A percentile compares a stretch with the other conserved stretches of the same genome.
phyloP scores from a whole-genome alignment of 2,888 invertebrate genomes.

The Polydrusus pterygomalis region DNA sequence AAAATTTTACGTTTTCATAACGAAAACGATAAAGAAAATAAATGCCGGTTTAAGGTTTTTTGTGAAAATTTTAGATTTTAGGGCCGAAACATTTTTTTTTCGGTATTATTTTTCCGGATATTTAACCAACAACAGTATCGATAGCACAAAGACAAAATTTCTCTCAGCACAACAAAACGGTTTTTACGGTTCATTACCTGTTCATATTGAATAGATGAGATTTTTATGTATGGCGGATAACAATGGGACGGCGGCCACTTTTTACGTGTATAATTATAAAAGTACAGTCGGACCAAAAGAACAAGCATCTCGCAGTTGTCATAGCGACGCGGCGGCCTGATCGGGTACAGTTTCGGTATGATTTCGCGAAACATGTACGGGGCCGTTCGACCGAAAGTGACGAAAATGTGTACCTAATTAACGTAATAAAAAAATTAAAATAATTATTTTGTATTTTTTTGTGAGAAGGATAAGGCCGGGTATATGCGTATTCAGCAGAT shows the following conservation, averaged over 20 bases:
- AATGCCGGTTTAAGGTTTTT: no score
- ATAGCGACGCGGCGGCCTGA: slow-evolving; percentile 69
- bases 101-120: no score
- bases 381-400: slow-evolving; percentile 38
- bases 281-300: slow-evolving; percentile 71
- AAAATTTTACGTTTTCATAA: no score
- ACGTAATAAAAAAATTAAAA: neutral
- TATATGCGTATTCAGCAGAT: no score
- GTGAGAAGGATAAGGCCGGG: no score
- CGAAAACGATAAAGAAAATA: no score
- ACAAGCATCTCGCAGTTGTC: slow-evolving; percentile 70
- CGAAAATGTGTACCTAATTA: neutral
- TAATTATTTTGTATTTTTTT: no score
- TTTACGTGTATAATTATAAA: slow-evolving; percentile 72
- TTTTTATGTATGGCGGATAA: slow-evolving; percentile 57
- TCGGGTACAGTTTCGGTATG: slow-evolving; percentile 68
- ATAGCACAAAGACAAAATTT: neutral
- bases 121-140: neutral
- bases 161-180: neutral
- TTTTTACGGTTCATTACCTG: slow-evolving; percentile 34
- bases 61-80: no score
- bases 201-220: slow-evolving; percentile 24
- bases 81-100: no score
- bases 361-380: slow-evolving; percentile 65
- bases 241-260: slow-evolving; percentile 65